Percentiles rank a stretch among this genome's conserved stretches.
Evolutionary conservation across 2,888 invertebrate species (phyloP).

Genomic region (Globia sparganii): DNA sequence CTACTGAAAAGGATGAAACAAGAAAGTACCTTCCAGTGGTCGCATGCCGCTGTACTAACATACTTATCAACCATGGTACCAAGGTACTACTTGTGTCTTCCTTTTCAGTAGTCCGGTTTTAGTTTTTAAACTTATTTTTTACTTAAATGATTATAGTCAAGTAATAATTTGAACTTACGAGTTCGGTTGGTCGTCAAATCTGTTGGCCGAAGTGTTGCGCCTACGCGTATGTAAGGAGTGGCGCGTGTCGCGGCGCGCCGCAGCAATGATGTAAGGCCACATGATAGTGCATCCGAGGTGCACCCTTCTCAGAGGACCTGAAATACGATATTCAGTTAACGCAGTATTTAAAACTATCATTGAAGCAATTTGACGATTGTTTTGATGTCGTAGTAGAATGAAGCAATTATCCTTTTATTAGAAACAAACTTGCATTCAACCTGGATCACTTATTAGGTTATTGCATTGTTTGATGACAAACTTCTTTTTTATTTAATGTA

Average conservation of each 20-base stretch:
- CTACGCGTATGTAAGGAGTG: constrained; percentile 78
- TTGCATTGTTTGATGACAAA: background rate
- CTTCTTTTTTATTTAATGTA: background rate
- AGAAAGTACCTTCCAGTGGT: too few relatives aligned
- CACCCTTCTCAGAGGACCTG: constrained; percentile 66
- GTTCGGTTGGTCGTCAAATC: constrained; percentile 75
- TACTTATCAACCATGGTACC: too few relatives aligned
- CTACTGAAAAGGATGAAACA: too few relatives aligned
- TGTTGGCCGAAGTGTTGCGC: constrained; percentile 69
- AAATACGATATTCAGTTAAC: constrained; percentile 40
- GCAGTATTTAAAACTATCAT: background rate
- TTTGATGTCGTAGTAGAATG: background rate
- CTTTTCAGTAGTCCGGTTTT: too few relatives aligned
- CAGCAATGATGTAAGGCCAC: constrained; percentile 94
- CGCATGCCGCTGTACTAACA: too few relatives aligned
- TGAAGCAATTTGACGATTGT: background rate
- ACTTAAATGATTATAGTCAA: background rate
- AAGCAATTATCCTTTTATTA: background rate
- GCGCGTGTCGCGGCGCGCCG: constrained; percentile 91
- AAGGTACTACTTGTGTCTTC: too few relatives aligned
- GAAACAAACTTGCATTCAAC: constrained; percentile 3
- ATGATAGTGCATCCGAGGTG: constrained; percentile 81
- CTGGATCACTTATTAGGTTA: background rate
- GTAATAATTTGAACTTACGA: constrained; percentile 73
- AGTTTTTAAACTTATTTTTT: too few relatives aligned